Evolutionary conservation across 1,140 invertebrate genomes (phyloP), one percentile per base, ranked within the genome.

Genomic region (Drosophila quadrilineata): DNA sequence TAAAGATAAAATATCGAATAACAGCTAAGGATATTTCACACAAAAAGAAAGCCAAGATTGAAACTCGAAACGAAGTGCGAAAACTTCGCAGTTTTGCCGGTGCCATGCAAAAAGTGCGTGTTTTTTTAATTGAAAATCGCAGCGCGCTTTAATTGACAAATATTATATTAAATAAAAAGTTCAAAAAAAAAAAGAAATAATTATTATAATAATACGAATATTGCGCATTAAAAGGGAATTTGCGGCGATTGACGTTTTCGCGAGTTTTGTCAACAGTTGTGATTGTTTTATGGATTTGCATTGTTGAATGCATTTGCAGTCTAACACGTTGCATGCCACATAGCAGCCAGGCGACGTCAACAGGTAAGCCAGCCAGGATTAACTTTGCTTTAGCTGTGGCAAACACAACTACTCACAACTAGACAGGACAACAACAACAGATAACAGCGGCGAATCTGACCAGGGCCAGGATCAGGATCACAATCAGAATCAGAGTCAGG

Each of bases 341-440:
- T 33, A 17, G 54, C 45, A 26, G 12, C 31, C 26, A 28, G 17
- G 17, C 50, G 46, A n/a, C 76, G 50, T 84, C 79, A 84, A 79
- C 79, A 84, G 79, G 79, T 84, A 84, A 84, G 79, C 74, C 70
- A 74, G 70, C 62, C 52, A 63, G 74, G 79, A 84, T 85, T 79
- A 84, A 74, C 62, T 75, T 68, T 85, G 74, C 79, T 84, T 85
- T 68, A 75, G 85, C 63, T 68, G 76, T 62, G 60, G 63, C 33
- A 35, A 6, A 33, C 29, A 33, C 2, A 33, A 10, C 14, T 10
- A 35, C 33, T 2, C 50, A 66, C 74, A 60, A 48, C 57, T 58
- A 14, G 58, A 29, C 49, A 26, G 26, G 1, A 10, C 33, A 36
- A 46, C 58, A 35, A 29, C 14, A 8, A 10, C 6, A 56, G 26